Percentiles rank a stretch among this genome's conserved stretches.
Conservation (phyloP, 2,113 vertebrate species). For the Delphinus delphis region DNA sequence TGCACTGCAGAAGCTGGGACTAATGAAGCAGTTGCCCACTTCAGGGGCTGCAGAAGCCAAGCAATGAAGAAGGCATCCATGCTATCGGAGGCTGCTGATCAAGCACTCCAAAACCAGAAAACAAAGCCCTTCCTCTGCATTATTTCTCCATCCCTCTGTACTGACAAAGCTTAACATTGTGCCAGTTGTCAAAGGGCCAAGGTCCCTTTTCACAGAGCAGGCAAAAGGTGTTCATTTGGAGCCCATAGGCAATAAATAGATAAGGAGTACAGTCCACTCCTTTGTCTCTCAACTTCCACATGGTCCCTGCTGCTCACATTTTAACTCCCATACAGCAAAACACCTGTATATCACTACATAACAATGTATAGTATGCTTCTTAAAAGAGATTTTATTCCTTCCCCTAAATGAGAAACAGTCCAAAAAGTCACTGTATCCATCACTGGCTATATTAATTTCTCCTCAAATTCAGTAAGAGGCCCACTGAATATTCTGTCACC, state of each 20-base stretch:
- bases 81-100: fast-evolving
- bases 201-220: not conserved
- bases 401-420: not conserved
- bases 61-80: not conserved
- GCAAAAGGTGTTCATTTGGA: not conserved
- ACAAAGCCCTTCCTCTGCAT: not conserved
- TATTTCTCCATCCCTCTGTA: not conserved
- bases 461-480: not conserved
- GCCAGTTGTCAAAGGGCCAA: not conserved
- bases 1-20: no score
- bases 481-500: not conserved
- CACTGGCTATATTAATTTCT: not conserved
- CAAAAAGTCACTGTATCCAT: not conserved
- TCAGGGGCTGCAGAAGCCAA: not conserved
- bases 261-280: not conserved
- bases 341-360: not conserved
- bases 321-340: not conserved
- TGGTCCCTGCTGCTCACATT: not conserved
- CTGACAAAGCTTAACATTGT: not conserved
- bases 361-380: not conserved
- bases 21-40: not conserved
- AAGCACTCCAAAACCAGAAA: not conserved
- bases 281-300: not conserved
- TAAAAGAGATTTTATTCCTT: not conserved
- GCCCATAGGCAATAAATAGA: not conserved